Conservation (phyloP, 2,888 invertebrate species). For the Habrosyne pyritoides region DNA sequence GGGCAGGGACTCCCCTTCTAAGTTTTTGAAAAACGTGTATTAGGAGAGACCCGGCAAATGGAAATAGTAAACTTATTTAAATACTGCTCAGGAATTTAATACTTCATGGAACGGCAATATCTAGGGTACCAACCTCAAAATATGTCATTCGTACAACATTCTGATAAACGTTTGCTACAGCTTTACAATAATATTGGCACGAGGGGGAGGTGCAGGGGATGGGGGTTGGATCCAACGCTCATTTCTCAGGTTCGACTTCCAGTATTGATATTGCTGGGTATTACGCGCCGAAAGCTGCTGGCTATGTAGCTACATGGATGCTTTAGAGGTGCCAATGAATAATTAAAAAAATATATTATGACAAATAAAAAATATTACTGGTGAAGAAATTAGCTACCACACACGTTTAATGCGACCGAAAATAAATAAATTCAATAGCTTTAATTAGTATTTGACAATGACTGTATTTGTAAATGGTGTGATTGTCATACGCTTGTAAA, state of each 20-base stretch:
- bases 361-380: too few relatives aligned
- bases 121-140: neutral
- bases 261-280: slow-evolving; percentile 82
- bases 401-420: too few relatives aligned
- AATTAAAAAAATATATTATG: neutral
- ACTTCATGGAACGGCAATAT: neutral
- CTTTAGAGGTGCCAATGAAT: slow-evolving; percentile 21
- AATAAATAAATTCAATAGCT: too few relatives aligned
- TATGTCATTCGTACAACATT: neutral
- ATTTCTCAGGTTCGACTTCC: slow-evolving; percentile 80
- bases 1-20: too few relatives aligned
- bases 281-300: slow-evolving; percentile 78
- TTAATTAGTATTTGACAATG: too few relatives aligned
- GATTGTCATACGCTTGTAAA: too few relatives aligned
- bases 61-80: too few relatives aligned
- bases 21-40: too few relatives aligned
- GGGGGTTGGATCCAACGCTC: slow-evolving; percentile 50
- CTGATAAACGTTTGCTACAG: slow-evolving; percentile 17
- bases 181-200: slow-evolving; percentile 57
- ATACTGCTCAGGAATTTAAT: neutral
- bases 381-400: too few relatives aligned
- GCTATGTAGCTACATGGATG: slow-evolving; percentile 29
- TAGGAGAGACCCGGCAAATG: too few relatives aligned
- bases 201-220: slow-evolving; percentile 12
- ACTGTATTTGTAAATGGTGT: too few relatives aligned